Evolutionary conservation across 2,113 vertebrate genomes (phyloP).

Genomic region (Hippolais icterina): DNA sequence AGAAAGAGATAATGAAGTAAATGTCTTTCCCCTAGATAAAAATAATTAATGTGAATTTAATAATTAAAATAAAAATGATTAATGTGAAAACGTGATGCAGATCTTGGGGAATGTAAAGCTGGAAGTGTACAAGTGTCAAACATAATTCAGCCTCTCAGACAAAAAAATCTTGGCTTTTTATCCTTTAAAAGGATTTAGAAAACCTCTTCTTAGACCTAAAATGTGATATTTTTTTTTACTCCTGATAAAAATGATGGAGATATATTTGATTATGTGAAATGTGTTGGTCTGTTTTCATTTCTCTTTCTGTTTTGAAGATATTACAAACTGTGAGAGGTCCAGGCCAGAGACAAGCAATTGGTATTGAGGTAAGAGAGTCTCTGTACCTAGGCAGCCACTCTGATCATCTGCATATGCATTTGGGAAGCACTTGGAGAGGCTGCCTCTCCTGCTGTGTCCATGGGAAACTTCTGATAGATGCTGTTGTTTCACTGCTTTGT

Average conservation of each 20-base stretch:
- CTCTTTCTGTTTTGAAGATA: constrained; percentile 77
- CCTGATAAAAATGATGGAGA: background rate
- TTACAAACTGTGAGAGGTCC: constrained; percentile 90
- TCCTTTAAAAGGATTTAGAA: background rate
- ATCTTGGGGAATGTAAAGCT: background rate
- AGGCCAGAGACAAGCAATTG: constrained; percentile 90
- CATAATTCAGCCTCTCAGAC: background rate
- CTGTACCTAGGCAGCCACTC: background rate
- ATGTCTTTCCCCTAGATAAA: background rate
- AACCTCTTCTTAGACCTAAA: background rate
- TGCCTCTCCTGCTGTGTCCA: background rate
- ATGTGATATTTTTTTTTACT: background rate
- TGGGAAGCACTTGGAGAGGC: background rate
- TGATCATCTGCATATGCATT: background rate
- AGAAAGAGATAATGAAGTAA: background rate
- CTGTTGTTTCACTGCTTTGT: background rate
- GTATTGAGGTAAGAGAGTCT: constrained; percentile 86
- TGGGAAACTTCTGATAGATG: rapidly evolving
- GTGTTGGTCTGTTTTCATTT: background rate
- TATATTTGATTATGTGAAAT: background rate
- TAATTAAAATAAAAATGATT: background rate
- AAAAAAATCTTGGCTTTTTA: background rate
- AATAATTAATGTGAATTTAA: background rate
- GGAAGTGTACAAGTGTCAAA: background rate
- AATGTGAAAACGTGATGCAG: background rate